A percentile compares a stretch with the other conserved stretches of the same genome.
Conservation (phyloP, 92 coral and sea anemone genomes). For the Siderastrea siderea region DNA sequence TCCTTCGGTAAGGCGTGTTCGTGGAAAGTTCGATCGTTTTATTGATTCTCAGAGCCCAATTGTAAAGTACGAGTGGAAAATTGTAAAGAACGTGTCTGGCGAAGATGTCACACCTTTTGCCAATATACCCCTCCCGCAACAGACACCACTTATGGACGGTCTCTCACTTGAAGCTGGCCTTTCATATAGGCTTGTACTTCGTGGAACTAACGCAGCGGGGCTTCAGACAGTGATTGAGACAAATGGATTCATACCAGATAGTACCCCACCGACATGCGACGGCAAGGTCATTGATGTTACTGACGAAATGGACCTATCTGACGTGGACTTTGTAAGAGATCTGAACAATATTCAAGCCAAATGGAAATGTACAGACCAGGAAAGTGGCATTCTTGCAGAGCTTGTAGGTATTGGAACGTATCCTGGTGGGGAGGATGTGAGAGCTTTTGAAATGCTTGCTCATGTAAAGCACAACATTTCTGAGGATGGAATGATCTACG, state of each 20-base stretch:
- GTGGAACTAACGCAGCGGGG: slow-evolving; percentile 94
- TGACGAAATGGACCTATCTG: slow-evolving; percentile 53
- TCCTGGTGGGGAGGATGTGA: slow-evolving; percentile 83
- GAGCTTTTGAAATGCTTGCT: slow-evolving; percentile 44
- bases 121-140: slow-evolving; percentile 80
- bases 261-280: slow-evolving; percentile 76
- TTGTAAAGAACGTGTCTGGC: slow-evolving; percentile 55
- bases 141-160: slow-evolving; percentile 85
- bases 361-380: slow-evolving; percentile 83
- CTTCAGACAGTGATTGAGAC: slow-evolving; percentile 68
- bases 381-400: slow-evolving; percentile 76
- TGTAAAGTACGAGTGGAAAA: slow-evolving; percentile 90
- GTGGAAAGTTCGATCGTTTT: slow-evolving; percentile 79
- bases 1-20: slow-evolving; percentile 82
- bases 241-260: slow-evolving; percentile 86
- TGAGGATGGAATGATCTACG: slow-evolving; percentile 67
- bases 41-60: slow-evolving; percentile 91
- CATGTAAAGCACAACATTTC: slow-evolving; percentile 26
- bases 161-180: slow-evolving; percentile 75
- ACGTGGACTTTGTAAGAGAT: slow-evolving; percentile 87
- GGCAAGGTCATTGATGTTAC: slow-evolving; percentile 76
- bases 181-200: slow-evolving; percentile 76
- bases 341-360: slow-evolving; percentile 76
- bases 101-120: slow-evolving; percentile 72
- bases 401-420: slow-evolving; percentile 91